Percentiles rank a stretch among this genome's conserved stretches.
Conservation (phyloP, 2,888 invertebrate species). For the Marronus borbonicus region DNA sequence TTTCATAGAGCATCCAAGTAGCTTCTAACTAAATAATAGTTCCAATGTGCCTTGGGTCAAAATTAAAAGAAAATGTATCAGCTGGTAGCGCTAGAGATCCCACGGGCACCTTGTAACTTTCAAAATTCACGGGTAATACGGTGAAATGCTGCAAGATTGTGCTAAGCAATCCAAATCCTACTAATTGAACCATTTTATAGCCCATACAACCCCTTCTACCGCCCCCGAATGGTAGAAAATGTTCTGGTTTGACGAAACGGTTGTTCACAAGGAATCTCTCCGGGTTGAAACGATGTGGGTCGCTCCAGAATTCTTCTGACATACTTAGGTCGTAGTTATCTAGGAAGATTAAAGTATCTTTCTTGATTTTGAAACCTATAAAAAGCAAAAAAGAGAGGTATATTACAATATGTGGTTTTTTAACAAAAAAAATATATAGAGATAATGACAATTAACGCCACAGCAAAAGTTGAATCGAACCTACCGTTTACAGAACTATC, state of each 20-base stretch:
- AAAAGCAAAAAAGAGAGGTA: slow-evolving; percentile 4
- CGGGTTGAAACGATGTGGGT: slow-evolving; percentile 76
- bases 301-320: slow-evolving; percentile 75
- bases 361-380: slow-evolving; percentile 75
- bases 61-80: slow-evolving; percentile 72
- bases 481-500: slow-evolving; percentile 77
- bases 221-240: slow-evolving; percentile 79
- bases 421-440: no score
- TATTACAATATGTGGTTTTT: neutral
- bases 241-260: slow-evolving; percentile 75
- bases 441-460: no score
- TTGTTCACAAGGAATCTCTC: slow-evolving; percentile 76
- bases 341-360: slow-evolving; percentile 77
- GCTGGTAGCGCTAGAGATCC: slow-evolving; percentile 74
- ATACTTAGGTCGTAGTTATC: slow-evolving; percentile 80
- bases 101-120: slow-evolving; percentile 72
- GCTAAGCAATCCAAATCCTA: slow-evolving; percentile 74
- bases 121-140: slow-evolving; percentile 70
- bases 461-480: slow-evolving; percentile 50
- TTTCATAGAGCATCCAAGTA: neutral
- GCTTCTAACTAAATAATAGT: neutral
- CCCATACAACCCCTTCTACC: slow-evolving; percentile 80
- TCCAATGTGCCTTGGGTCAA: slow-evolving; percentile 66
- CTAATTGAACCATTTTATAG: slow-evolving; percentile 77
- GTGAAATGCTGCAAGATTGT: slow-evolving; percentile 74